phyloP scores from a whole-genome alignment of 1,140 invertebrate species.

The Hormaphis cornu region DNA sequence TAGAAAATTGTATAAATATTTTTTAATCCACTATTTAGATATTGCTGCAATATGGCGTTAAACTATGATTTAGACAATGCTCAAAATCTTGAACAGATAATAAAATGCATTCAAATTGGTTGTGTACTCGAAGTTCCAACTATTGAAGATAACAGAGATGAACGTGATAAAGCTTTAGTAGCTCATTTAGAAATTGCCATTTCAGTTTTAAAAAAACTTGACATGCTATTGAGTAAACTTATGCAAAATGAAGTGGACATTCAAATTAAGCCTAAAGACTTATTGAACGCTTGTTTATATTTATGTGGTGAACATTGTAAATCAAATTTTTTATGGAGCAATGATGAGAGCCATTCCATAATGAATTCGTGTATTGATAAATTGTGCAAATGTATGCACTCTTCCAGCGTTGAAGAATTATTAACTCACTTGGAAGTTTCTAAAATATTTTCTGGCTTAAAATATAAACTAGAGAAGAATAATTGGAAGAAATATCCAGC shows the following conservation, averaged over 20 bases:
- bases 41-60: not conserved
- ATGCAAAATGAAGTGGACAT: not conserved
- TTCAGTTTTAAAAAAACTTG: not conserved
- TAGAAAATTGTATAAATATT: not conserved
- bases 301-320: constrained; percentile 18
- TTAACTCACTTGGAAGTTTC: not conserved
- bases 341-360: not conserved
- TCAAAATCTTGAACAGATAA: not conserved
- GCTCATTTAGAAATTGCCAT: constrained; percentile 9
- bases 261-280: not conserved
- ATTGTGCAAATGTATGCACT: not conserved
- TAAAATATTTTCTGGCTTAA: not conserved
- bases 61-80: not conserved
- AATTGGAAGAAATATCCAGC: constrained; percentile 25
- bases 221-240: not conserved
- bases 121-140: constrained; percentile 4
- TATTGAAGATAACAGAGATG: not conserved
- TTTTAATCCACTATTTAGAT: not conserved
- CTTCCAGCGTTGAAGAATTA: not conserved
- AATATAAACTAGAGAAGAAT: not conserved
- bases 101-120: not conserved
- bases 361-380: constrained; percentile 10
- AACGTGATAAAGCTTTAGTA: not conserved
- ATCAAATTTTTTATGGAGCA: constrained; percentile 4
- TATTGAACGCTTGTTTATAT: not conserved